Evolutionary conservation across 1,140 invertebrate species (phyloP).

Genomic region (Drosophila lacteicornis): DNA sequence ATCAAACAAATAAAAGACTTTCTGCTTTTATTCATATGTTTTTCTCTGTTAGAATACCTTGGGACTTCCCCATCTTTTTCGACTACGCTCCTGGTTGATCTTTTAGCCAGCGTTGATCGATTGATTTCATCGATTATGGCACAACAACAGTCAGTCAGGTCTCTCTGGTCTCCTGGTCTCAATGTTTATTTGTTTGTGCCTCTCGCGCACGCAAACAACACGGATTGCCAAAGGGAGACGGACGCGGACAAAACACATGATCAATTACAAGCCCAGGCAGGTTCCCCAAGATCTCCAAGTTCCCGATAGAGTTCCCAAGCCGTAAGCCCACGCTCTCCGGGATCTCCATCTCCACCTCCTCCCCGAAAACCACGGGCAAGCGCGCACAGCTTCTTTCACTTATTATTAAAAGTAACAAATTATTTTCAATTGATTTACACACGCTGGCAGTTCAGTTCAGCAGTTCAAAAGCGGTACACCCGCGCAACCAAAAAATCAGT

Average conservation of each 20-base stretch:
- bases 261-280: constrained; percentile 76
- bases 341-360: constrained; percentile 1
- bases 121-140: constrained; percentile 83
- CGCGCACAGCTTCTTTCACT: constrained; percentile 80
- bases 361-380: constrained; percentile 34
- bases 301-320: constrained; percentile 31
- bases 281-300: constrained; percentile 4
- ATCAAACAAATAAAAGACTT: too few species aligned
- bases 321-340: constrained; percentile 44
- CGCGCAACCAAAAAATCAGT: constrained; percentile 38
- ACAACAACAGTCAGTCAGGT: constrained; percentile 57
- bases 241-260: constrained; percentile 68
- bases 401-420: constrained; percentile 85
- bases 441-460: constrained; percentile 69
- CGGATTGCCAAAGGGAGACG: constrained; percentile 24
- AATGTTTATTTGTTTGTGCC: constrained; percentile 69
- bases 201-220: constrained; percentile 37
- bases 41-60: too few species aligned
- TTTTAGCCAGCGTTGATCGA: constrained; percentile 61
- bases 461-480: constrained; percentile 72
- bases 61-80: not conserved
- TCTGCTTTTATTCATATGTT: not conserved
- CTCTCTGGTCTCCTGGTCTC: constrained; percentile 30
- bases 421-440: constrained; percentile 85
- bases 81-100: constrained; percentile 30